Evolutionary conservation across 1,140 invertebrate genomes (phyloP).

Genomic region (Calephelis virginiensis): DNA sequence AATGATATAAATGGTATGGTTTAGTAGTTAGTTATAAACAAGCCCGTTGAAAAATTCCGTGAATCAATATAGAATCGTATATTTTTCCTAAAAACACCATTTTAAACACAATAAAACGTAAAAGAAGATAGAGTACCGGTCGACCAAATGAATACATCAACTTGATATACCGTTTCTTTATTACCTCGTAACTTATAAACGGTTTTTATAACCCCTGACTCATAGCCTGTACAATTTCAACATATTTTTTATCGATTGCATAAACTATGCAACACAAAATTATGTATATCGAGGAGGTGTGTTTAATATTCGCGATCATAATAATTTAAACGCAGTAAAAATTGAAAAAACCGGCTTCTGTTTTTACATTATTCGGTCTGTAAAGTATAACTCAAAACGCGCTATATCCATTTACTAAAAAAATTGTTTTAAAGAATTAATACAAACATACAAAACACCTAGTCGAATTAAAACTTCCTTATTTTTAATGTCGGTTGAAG

Average conservation of each 20-base stretch:
- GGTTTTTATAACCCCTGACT: conserved; percentile 19
- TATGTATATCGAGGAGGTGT: neutral
- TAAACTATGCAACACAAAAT: neutral
- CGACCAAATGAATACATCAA: conserved; percentile 33
- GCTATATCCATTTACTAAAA: too few relatives aligned
- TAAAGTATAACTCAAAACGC: too few relatives aligned
- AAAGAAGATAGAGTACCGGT: conserved; percentile 28
- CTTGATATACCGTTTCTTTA: conserved; percentile 27
- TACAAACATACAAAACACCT: too few relatives aligned
- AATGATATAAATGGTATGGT: too few relatives aligned
- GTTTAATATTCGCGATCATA: too few relatives aligned
- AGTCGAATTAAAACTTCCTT: too few relatives aligned
- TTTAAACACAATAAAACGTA: conserved; percentile 28
- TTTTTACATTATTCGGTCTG: too few relatives aligned
- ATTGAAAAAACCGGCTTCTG: too few relatives aligned
- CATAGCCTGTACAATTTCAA: conserved; percentile 13
- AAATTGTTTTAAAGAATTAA: too few relatives aligned
- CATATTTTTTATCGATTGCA: conserved; percentile 9
- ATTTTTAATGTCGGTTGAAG: too few relatives aligned
- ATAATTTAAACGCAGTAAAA: too few relatives aligned
- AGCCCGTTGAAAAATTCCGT: neutral
- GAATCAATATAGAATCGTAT: neutral
- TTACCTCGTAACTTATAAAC: conserved; percentile 18
- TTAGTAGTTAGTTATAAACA: too few relatives aligned
- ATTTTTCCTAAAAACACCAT: conserved; percentile 6